Evolutionary conservation across 2,888 invertebrate species (phyloP).

Genomic region (Euzophera pinguis): DNA sequence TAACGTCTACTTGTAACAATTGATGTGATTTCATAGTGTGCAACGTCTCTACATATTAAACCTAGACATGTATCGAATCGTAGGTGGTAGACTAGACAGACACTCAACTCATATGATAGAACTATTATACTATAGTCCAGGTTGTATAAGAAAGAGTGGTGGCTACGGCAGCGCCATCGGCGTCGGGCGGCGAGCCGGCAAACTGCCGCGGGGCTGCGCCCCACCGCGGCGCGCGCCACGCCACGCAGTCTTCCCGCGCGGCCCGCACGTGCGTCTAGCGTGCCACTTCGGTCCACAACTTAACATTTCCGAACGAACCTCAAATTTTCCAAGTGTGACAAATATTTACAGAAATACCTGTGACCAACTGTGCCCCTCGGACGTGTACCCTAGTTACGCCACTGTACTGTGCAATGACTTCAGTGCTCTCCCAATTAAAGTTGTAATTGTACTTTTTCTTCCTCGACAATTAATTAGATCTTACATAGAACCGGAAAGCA

Average conservation of each 20-base stretch:
- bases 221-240: conserved; percentile 58
- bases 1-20: background rate
- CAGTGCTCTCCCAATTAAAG: conserved; percentile 63
- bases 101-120: conserved; percentile 9
- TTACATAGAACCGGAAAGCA: conserved; percentile 67
- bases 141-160: conserved; percentile 16
- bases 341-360: conserved; percentile 41
- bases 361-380: conserved; percentile 40
- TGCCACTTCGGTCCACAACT: conserved; percentile 48
- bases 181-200: conserved; percentile 40
- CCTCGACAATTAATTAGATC: conserved; percentile 67
- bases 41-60: background rate
- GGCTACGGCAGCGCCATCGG: conserved; percentile 49
- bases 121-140: conserved; percentile 9
- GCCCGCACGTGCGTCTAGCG: conserved; percentile 73
- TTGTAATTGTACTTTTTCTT: conserved; percentile 69
- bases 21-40: background rate
- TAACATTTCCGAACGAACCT: conserved; percentile 55
- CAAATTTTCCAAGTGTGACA: conserved; percentile 48
- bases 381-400: conserved; percentile 32
- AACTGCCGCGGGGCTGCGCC: conserved; percentile 45
- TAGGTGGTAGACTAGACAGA: conserved; percentile 11
- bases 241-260: conserved; percentile 80
- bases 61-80: conserved; percentile 3
- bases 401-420: conserved; percentile 46